These are phyloP conservation scores for Gymnothorax javanicus DNA, from an alignment of 2,797 vertebrate genomes.

Conservation along the genomic window DNA sequence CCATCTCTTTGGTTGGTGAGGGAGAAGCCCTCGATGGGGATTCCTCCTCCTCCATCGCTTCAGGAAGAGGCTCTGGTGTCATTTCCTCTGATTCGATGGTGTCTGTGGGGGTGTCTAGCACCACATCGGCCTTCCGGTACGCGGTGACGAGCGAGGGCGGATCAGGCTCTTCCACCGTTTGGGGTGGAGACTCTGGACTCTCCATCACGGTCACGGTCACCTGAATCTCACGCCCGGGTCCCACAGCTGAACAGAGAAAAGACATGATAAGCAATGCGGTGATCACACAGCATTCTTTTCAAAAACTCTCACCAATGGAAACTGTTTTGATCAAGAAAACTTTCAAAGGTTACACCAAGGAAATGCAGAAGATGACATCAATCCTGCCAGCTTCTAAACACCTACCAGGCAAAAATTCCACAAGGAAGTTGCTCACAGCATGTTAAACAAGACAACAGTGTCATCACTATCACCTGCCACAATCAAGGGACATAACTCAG, in stretches of 20 bases:
- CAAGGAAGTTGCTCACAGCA: background rate
- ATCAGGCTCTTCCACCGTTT: constrained; percentile 44
- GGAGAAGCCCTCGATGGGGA: constrained; percentile 69
- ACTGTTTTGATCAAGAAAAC: background rate
- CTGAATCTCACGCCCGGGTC: constrained; percentile 59
- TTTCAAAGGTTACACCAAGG: background rate
- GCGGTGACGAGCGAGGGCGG: constrained; percentile 44
- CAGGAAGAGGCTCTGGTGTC: constrained; percentile 53
- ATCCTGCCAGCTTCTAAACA: background rate
- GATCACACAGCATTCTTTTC: background rate
- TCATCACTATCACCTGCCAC: no score
- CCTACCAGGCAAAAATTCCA: background rate
- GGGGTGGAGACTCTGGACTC: constrained; percentile 50
- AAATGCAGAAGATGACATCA: background rate
- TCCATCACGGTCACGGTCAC: constrained; percentile 51
- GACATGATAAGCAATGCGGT: background rate
- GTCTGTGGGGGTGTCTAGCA: constrained; percentile 53
- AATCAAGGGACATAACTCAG: no score
- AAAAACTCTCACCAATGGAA: background rate
- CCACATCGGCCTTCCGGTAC: constrained; percentile 49
- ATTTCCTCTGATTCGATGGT: constrained; percentile 58
- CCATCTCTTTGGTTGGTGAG: constrained; percentile 77
- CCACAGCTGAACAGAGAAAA: constrained; percentile 54
- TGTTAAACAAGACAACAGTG: background rate
- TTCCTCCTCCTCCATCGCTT: constrained; percentile 66